Base-by-base conservation (phyloP, 2,888 invertebrate species). In the Dysmachus trigonus region DNA sequence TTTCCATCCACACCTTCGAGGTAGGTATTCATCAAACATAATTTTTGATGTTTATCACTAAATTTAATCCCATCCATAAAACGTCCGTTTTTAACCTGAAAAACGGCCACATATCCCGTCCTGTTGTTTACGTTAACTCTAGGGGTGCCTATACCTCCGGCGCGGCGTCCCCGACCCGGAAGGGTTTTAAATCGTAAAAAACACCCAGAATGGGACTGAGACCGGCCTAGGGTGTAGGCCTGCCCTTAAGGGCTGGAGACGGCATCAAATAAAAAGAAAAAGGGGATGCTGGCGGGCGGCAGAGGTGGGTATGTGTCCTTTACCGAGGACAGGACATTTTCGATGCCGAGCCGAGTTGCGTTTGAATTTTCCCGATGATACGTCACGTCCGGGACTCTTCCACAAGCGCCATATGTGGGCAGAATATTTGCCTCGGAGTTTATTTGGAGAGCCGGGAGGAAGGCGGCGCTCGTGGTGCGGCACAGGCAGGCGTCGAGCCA, bases 11-110 rank as follows among this genome's bases (percentile, higher is more conserved):
- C 62, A 71, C 82, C 82, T 82, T 62, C 27, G 38, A 82, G 53
- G 82, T 18, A 82, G 53, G 82, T 18, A 62, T 53, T 35, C 82
- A 82, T 82, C 71, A 82, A 82, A 82, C 82, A 82, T 82, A 82
- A 82, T 82, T 82, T 82, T 82, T 82, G 62, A 82, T 82, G 82
- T 82, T 82, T 82, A 82, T 71, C 82, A 62, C 82, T 62, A 71
- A 82, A 82, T 82, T 82, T 62, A 82, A 82, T 82, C 38, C 62
- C 82, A 53, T 35, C 53, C 62, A 62, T 33, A 41, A 82, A 82
- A 82, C 62, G 82, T 82, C 33, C 38, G 62, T 62, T 82, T 81
- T 47, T 81, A 31, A 30, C 51, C 31, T 5, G n/a, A 31, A 35
- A 77, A 77, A 77, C 41, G 2, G 30, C 27, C 81, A 81, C 81